Evolutionary conservation across 1,140 invertebrate species (phyloP), one percentile per base, ranked within the genome.

Genomic region (Colletes gigas): DNA sequence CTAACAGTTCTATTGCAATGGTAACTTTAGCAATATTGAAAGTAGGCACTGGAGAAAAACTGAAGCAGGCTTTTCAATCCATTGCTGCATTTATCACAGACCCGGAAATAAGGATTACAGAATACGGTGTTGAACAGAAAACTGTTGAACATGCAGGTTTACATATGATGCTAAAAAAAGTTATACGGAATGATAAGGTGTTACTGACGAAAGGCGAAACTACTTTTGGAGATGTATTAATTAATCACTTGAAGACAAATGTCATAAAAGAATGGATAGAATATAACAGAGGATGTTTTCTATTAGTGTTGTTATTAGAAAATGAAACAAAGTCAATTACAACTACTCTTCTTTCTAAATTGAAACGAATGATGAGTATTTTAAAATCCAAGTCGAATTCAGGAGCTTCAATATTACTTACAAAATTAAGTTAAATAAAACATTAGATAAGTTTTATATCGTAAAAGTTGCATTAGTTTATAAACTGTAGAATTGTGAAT

Each of bases 81-180:
- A 83, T 96, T 63, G 86, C 91, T 15, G 75, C 93, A 78, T 90
- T 93, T 81, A 88, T 96, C 19, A 91, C 91, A 15, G 83, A 94
- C 54, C 55, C 86, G 0, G 83, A 94, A 52, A 94, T 93, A 84
- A 90, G 79, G 8, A 88, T 95, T 1, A 89, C 83, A 19, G 90
- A 93, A 21, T 93, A 93, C 21, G 93, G 93, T 0, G 89, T 93
- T 57, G 93, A 95, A 65, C 88, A 93, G 17, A 90, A 94, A 10
- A 95, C 95, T 10, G 94, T 98, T n/a, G 97, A 98, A 93, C 95
- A 98, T 91, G 91, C 96, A 0, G 97, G 96, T 15, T 94, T 97
- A 76, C 97, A 98, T 91, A 95, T 96, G 94, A 95, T 96, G 54
- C 89, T 98, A 4, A 98, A 98, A 85, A 97, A 97, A 92, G 92